These are phyloP conservation scores for Xiphydria camelus DNA, from an alignment of 2,888 invertebrate species.

Conservation along the genomic window DNA sequence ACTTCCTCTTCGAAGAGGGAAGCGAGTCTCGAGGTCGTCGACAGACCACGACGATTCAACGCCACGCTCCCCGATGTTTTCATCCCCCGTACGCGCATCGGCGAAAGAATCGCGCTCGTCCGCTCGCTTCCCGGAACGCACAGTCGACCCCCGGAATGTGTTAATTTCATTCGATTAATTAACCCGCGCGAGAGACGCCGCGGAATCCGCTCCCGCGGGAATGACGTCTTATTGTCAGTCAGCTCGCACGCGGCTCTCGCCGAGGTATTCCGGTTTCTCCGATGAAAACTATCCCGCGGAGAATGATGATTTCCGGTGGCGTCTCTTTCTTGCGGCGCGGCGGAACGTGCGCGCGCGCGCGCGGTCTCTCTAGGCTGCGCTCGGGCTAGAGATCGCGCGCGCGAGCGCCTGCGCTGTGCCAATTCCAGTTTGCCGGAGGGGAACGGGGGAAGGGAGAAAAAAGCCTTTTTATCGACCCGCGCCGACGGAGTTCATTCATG, in stretches of 20 bases:
- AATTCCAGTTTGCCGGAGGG: constrained; percentile 33
- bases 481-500: constrained; percentile 45
- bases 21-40: too few relatives aligned
- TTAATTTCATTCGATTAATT: neutral
- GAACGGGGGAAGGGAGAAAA: constrained; percentile 2
- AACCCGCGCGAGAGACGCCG: neutral
- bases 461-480: constrained; percentile 16
- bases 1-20: too few relatives aligned
- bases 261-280: constrained; percentile 42
- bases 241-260: constrained; percentile 20
- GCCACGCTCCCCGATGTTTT: too few relatives aligned
- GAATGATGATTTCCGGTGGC: constrained; percentile 53
- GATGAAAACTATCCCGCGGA: constrained; percentile 38
- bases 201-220: constrained; percentile 2
- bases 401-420: constrained; percentile 41
- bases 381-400: constrained; percentile 40
- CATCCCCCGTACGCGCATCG: too few relatives aligned
- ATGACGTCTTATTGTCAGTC: constrained; percentile 34
- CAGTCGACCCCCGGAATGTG: too few relatives aligned
- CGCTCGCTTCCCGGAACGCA: too few relatives aligned
- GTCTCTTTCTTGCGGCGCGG: constrained; percentile 38
- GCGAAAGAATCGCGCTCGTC: too few relatives aligned
- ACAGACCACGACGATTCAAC: too few relatives aligned
- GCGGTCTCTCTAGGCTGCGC: constrained; percentile 1
- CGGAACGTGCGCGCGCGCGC: constrained; percentile 9